Base-by-base conservation (phyloP, 2,797 vertebrate species). In the Enoplosus armatus region DNA sequence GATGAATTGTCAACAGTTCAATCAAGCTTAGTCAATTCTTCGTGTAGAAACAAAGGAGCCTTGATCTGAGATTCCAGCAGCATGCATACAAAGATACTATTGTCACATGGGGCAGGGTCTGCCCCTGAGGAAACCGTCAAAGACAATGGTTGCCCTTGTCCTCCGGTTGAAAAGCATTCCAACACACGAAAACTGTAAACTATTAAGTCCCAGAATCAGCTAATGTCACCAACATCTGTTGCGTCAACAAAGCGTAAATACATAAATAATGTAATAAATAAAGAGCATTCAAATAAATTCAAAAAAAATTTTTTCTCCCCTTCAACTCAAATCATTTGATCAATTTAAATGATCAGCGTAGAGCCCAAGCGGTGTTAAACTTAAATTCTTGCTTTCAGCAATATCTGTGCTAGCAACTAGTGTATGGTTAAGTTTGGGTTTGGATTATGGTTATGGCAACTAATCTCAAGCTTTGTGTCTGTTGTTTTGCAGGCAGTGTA, bases 81-180 rank as follows among this genome's bases (percentile, higher is more conserved):
- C 54, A 76, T 26, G 43, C 45, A 55, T 47, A 92, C 87, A 92
- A 86, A 83, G 84, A 81, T 75, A 58, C 71, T 70, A 82, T 83
- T 91, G 85, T 91, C 64, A 60, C 31, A 26, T 12, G 54, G n/a
- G 39, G 51, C 41, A 73, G 77, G 79, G 84, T 65, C 64, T 20
- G 83, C 68, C 68, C 82, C 70, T 51, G 75, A 79, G 80, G 59
- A 54, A 41, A 64, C 56, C 18, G 39, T 24, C 26, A 63, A 43
- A 60, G 54, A 78, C 80, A 86, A 82, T 77, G 69, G 69, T 60
- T 66, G 80, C 74, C 84, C 76, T 90, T 85, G 84, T 91, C 33
- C 78, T 81, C 62, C 10, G 51, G 35, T 5, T 9, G 35, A 35
- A 35, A 35, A 35, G 35, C 35, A 9, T 80, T 79, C 6, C 67